A percentile compares a stretch with the other conserved stretches of the same genome.
Conservation (phyloP, 2,888 invertebrate species). For the Agrochola lota region DNA sequence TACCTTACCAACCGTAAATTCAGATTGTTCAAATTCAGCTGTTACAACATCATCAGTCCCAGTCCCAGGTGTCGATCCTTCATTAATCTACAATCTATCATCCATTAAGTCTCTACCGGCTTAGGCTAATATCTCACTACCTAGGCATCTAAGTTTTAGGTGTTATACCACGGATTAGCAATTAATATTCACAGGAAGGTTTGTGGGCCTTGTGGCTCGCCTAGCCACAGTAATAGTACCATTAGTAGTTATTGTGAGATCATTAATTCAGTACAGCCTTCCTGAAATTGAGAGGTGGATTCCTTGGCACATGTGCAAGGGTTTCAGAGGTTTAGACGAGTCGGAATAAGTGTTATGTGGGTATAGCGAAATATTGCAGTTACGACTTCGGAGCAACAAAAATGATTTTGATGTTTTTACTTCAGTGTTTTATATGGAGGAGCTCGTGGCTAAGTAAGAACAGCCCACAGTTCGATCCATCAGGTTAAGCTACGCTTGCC, state of each 20-base stretch:
- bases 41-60: not conserved
- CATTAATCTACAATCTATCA: constrained; percentile 3
- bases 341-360: constrained; percentile 3
- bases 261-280: constrained; percentile 15
- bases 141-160: not conserved
- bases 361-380: not conserved
- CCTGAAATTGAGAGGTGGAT: not conserved
- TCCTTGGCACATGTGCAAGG: not conserved
- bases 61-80: not conserved
- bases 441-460: no score
- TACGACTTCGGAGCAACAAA: not conserved
- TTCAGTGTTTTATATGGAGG: not conserved
- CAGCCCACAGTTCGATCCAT: no score
- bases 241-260: constrained; percentile 19
- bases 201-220: no score
- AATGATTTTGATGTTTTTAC: not conserved
- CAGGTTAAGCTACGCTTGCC: no score
- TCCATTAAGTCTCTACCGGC: not conserved
- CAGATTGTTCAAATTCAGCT: not conserved
- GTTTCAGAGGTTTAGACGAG: not conserved
- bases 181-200: constrained; percentile 31
- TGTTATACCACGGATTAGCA: constrained; percentile 2
- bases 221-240: constrained; percentile 1
- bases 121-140: not conserved
- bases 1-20: not conserved